Evolutionary conservation across 1,140 invertebrate genomes (phyloP).

Genomic region (Lamellibrachia luymesi): DNA sequence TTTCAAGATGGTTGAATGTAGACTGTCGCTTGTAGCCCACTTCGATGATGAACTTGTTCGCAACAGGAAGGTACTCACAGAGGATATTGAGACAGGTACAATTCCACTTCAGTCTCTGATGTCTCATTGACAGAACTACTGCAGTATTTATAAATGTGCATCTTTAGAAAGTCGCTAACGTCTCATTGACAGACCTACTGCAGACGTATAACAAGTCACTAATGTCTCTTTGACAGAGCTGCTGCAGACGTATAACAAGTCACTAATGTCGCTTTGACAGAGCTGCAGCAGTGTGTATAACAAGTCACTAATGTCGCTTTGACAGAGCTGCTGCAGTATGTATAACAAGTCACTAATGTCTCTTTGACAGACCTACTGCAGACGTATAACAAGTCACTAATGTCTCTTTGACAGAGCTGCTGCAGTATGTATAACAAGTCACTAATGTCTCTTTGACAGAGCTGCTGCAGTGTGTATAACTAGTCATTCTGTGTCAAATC

Average conservation of each 20-base stretch:
- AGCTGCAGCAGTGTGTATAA: background rate
- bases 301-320: background rate
- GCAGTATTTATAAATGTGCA: background rate
- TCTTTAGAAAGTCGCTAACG: background rate
- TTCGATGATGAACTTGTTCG: slow-evolving; percentile 55
- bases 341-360: background rate
- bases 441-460: slow-evolving; percentile 58
- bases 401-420: background rate
- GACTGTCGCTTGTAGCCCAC: slow-evolving; percentile 49
- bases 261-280: slow-evolving; percentile 47
- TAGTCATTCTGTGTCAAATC: slow-evolving; percentile 70
- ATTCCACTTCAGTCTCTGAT: background rate
- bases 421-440: background rate
- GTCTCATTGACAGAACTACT: background rate
- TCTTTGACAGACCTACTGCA: background rate
- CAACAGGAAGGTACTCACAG: slow-evolving; percentile 43
- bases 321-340: background rate
- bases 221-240: slow-evolving; percentile 64
- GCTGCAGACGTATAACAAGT: slow-evolving; percentile 66
- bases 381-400: background rate
- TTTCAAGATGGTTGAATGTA: slow-evolving; percentile 32
- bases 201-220: background rate
- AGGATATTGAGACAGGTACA: slow-evolving; percentile 50
- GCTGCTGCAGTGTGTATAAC: slow-evolving; percentile 68
- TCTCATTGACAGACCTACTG: background rate